Evolutionary conservation across 2,113 vertebrate species (phyloP), one percentile per base, ranked within the genome.

Genomic region (Crotophaga sulcirostris): DNA sequence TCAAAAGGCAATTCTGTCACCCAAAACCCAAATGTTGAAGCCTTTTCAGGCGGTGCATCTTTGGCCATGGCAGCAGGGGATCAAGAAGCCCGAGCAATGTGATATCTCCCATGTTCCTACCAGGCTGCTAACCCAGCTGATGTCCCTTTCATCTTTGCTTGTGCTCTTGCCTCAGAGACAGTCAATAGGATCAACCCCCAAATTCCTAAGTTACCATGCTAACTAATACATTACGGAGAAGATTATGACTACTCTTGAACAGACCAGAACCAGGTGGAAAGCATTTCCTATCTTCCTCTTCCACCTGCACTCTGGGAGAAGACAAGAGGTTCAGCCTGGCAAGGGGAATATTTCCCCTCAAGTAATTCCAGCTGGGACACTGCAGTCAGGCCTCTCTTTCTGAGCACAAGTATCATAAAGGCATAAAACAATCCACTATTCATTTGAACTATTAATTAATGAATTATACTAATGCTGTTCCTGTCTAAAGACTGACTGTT

Each of bases 121-220:
- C 42, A 54, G 68, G n/a, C n/a, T 77, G 42, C 77, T 93, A 66
- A 47, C 34, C 54, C 83, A 64, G 49, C 49, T 77, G 45, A 90
- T 52, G 45, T 24, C 87, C 54, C 54, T 84, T 91, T 87, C 82
- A 26, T 91, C 63, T 68, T 38, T 40, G 34, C 66, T 47, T 70
- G 28, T 38, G 45, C 69, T 87, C 25, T 51, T 31, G 33, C 51
- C 74, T 93, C 62, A 76, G 82, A 87, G 52, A 79, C 29, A 34
- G 40, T 14, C 44, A 45, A 17, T 2, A 62, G 13, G 38, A 75
- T 33, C 63, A 91, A 13, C 54, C 51, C 26, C 4, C 6, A 63
- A 79, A 96, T 96, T 91, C 87, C 82, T 90, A 54, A 94, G 51
- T 90, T 90, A 25, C 78, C 72, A 52, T 11, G 24, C 59, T 94